phyloP scores from a whole-genome alignment of 2,113 vertebrate species.

The Alaudala cheleensis region DNA sequence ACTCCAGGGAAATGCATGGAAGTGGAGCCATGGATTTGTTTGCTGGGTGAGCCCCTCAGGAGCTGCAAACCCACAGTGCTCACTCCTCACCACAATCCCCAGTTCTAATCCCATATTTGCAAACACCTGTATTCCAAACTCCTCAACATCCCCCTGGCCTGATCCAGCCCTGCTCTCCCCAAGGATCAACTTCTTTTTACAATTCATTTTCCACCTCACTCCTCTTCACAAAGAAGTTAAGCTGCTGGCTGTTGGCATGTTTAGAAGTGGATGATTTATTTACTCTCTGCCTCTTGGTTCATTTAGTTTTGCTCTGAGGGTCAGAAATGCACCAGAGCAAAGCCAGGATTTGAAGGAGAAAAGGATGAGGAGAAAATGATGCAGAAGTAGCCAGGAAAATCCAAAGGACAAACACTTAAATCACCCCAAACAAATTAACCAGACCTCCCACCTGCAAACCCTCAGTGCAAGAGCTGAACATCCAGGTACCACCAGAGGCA shows the following conservation, averaged over 20 bases:
- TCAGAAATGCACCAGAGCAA: neutral
- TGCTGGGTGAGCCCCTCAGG: neutral
- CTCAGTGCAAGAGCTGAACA: neutral
- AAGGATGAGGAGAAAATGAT: neutral
- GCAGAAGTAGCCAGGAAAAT: neutral
- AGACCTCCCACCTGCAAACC: conserved; percentile 37
- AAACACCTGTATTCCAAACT: conserved; percentile 20
- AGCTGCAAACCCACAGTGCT: neutral
- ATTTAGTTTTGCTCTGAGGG: neutral
- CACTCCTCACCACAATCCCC: neutral
- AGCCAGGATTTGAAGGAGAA: conserved; percentile 7
- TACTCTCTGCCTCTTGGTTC: neutral
- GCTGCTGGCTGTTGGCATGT: neutral
- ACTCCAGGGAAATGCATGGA: neutral
- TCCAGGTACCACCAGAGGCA: neutral
- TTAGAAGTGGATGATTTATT: neutral
- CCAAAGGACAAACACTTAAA: neutral
- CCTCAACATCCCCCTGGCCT: neutral
- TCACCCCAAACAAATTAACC: neutral
- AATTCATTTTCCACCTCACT: neutral
- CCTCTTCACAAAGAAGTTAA: neutral
- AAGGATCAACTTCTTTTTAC: neutral
- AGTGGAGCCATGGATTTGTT: neutral
- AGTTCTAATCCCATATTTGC: neutral
- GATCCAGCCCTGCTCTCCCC: neutral